Base-by-base conservation (phyloP, 1,140 invertebrate genomes). In the Zaprionus africanus region DNA sequence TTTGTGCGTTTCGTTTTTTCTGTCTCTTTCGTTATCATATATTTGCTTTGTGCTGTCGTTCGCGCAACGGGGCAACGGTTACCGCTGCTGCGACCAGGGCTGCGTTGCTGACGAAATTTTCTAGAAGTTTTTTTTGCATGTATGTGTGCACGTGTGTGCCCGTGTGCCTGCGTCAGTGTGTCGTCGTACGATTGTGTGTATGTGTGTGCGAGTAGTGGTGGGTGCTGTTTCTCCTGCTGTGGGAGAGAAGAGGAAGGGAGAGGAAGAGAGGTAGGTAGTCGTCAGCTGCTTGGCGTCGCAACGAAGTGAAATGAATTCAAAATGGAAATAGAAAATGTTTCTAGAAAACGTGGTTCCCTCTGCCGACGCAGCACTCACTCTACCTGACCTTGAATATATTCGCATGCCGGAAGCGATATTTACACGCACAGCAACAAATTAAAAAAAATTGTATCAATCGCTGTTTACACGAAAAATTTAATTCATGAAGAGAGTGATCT, bases 261-360 rank as follows among this genome's bases (percentile, higher is more conserved):
- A 11, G 31, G 31, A 31, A 31, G 9, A 34, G 31, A 34, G 28
- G 28, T 31, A 31, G 28, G 6, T 31, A 31, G 31, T 34, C 31
- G 81, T 88, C 84, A 90, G 85, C 85, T 88, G 84, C 78, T 84
- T 31, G 41, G 59, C 41, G 46, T 63, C 13, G 34, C n/a, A 28
- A 28, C 24, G 28, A 64, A 61, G 43, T 53, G 36, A 58, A 67
- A 61, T 71, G 24, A 51, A 51, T 51, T 51, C 46, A 51, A 51
- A 51, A 84, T 84, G 76, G 83, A 87, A 84, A 78, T 81, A 76
- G 69, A 81, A 80, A 84, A 58, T 34, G n/a, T 63, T 88, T 88
- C 84, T 88, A 84, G 81, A 87, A 87, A 88, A 70, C 75, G 78
- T 74, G 71, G 67, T 59, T 12, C 36, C 28, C 22, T 34, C 26